Base-by-base conservation (phyloP, 64 coral and sea anemone species). In the Stichodactyla mertensii region DNA sequence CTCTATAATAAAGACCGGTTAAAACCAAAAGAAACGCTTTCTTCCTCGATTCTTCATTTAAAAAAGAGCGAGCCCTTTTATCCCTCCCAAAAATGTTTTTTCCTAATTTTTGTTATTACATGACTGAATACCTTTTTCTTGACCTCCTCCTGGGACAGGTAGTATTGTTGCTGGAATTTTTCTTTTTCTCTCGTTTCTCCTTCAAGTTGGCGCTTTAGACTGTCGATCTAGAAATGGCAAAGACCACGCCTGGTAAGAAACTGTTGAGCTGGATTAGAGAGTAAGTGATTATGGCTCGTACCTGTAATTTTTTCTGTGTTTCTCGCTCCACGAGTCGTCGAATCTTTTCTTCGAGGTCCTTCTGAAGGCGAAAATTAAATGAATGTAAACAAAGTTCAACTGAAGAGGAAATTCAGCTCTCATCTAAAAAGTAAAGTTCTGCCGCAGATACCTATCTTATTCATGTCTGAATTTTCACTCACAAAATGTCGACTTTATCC, bases 231-330 rank as follows among this genome's bases (percentile, higher is more conserved):
- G 18, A 59, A 19, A 18, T 9, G 51, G 24, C 6, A 10, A 55
- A 57, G 18, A n/a, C n/a, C 15, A 57, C 3, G 3, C 51, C 19
- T 13, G 51, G 51, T 79, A 1, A 52, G n/a, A 8, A 16, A 79
- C 9, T 51, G 77, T 16, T 12, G 9, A 79, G 52, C 14, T 79
- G 19, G 16, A 6, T 69, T 19, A 23, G n/a, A 67, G 19, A 67
- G 16, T 61, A 61, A 16, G 16, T 61, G 12, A 67, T n/a, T 67
- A 6, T 8, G 64, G 20, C 19, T n/a, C 20, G 64, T 16, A 94
- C 93, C 93, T 94, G 93, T 59, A 84, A 62, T 78, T 94, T 94
- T 64, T 80, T 86, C 82, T 94, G 93, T 22, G 57, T 81, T 55
- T 91, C 92, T 55, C 88, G 90, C 11, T 89, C 92, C 10, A 84